Base-by-base conservation (phyloP, 2,888 invertebrate species). In the Eristalis arbustorum region DNA sequence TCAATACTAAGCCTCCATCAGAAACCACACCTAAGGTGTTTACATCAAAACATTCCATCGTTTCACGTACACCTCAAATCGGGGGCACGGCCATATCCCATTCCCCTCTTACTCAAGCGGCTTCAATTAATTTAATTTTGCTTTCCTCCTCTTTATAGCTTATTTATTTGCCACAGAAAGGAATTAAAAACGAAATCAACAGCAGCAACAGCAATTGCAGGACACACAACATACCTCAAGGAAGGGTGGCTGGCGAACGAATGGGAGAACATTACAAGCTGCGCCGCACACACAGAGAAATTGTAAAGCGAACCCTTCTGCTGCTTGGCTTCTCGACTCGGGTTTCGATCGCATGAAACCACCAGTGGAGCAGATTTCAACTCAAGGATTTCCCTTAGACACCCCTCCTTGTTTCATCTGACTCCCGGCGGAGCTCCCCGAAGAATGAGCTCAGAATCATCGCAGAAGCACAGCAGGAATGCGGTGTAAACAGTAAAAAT, bases 161-260 rank as follows among this genome's bases (percentile, higher is more conserved):
- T 74, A 80, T 75, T 81, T 75, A 71, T 75, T 81, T 81, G 59
- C 81, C 75, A 71, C 75, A 81, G 81, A 59, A 64, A 66, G 56
- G 69, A 75, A 81, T 81, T 81, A 81, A 75, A 81, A 81, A 75
- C 34, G 13, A 71, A 81, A 81, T 75, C 64, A 71, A 69, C 74
- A 69, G 56, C 57, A 61, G 37, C 34, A 66, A 28, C 57, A 69
- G 56, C 22, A 62, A 23, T 23, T 37, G 40, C 28, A 71, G 49
- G 49, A 49, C 49, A 49, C n/a, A 57, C 63, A 78, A 77, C 49
- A 56, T 42, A 77, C 63, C 22, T 8, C 31, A 18, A 25, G 63
- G 57, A 61, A 6, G 5, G 6, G 31, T 4, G 5, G 31, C 3
- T 22, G 59, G 71, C 40, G 61, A n/a, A 42, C 13, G 79, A 28